Percentiles rank a stretch among this genome's conserved stretches.
Evolutionary conservation across 1,140 invertebrate species (phyloP).

Genomic region (Diabrotica virgifera): DNA sequence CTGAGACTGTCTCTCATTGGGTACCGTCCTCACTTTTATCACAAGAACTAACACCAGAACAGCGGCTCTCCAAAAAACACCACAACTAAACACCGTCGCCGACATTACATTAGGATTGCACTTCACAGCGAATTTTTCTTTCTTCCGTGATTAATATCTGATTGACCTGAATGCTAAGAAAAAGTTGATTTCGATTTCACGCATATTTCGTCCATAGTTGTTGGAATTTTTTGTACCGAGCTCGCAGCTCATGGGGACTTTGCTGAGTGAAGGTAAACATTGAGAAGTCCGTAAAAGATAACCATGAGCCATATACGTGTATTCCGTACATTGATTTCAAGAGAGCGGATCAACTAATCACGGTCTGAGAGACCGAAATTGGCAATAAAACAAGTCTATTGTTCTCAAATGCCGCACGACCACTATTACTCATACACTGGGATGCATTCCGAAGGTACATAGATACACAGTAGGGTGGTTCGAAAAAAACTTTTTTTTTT

Average conservation of each 20-base stretch:
- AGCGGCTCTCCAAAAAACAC: constrained; percentile 22
- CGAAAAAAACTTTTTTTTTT: too few relatives aligned
- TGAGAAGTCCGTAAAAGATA: too few relatives aligned
- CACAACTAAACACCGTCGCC: constrained; percentile 12
- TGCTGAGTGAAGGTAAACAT: constrained; percentile 17
- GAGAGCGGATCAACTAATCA: too few relatives aligned
- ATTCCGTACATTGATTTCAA: too few relatives aligned
- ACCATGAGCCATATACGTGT: too few relatives aligned
- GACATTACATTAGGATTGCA: background rate
- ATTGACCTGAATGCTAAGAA: background rate
- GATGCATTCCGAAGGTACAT: too few relatives aligned
- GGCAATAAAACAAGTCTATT: too few relatives aligned
- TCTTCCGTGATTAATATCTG: background rate
- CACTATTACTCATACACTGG: too few relatives aligned
- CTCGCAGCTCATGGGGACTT: constrained; percentile 10
- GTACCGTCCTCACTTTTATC: constrained; percentile 44
- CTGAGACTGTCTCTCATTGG: constrained; percentile 66
- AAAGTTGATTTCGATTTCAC: background rate
- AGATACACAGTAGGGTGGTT: too few relatives aligned
- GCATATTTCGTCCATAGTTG: constrained; percentile 1
- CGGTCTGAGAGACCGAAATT: too few relatives aligned
- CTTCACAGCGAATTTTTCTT: background rate
- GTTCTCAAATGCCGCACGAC: too few relatives aligned
- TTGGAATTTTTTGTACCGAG: background rate
- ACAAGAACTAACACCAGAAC: constrained; percentile 31